phyloP scores from a whole-genome alignment of 2,888 invertebrate genomes.

The Metalampra italica region DNA sequence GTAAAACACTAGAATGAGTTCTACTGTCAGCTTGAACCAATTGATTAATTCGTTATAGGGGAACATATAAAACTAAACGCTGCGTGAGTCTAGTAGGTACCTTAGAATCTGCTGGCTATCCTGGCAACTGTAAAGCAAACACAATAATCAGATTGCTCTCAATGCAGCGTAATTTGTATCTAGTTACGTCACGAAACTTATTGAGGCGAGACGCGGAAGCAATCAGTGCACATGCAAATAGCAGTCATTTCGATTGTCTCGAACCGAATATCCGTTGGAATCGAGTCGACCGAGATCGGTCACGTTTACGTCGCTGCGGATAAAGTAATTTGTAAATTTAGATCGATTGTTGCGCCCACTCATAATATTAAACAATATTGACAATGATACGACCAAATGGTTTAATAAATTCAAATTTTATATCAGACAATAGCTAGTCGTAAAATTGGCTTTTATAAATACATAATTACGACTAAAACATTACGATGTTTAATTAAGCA shows the following conservation, averaged over 20 bases:
- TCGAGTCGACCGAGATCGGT: background rate
- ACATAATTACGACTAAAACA: no score
- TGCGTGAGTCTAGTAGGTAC: no score
- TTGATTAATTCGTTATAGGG: no score
- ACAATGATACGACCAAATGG: background rate
- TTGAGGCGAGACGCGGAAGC: constrained; percentile 42
- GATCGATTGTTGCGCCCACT: background rate
- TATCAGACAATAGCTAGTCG: background rate
- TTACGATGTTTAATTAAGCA: no score
- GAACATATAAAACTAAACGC: no score
- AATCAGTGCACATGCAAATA: constrained; percentile 33
- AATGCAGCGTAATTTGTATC: constrained; percentile 16
- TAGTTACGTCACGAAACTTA: constrained; percentile 29
- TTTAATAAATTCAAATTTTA: background rate
- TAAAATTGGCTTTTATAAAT: no score
- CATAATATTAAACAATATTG: background rate
- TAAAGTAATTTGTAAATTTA: constrained; percentile 1
- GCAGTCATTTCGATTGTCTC: constrained; percentile 26
- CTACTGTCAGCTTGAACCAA: no score
- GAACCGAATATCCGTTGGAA: constrained; percentile 9
- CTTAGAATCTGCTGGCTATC: background rate
- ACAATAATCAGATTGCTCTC: constrained; percentile 1
- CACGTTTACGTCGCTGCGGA: background rate
- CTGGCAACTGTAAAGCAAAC: constrained; percentile 3
- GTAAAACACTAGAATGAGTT: no score